Percentiles rank a stretch among this genome's conserved stretches.
These are phyloP conservation scores for Vulpes vulpes DNA, from an alignment of 2,113 vertebrate genomes.

Conservation along the genomic window DNA sequence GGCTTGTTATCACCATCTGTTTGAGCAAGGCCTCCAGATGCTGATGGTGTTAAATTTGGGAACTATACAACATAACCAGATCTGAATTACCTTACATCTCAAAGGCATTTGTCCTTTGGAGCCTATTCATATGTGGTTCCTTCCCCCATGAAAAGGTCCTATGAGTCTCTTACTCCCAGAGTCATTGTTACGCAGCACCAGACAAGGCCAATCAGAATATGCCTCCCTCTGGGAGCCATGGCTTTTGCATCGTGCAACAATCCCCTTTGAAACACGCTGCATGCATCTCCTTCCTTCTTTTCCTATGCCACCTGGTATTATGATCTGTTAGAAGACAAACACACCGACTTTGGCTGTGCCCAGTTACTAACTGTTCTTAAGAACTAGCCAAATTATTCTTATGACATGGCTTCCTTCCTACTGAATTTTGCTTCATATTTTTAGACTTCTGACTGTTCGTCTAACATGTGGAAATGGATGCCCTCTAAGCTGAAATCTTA, in stretches of 20 bases:
- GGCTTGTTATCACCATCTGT: not conserved
- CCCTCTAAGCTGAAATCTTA: constrained; percentile 6
- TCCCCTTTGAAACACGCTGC: not conserved
- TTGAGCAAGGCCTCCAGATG: not conserved
- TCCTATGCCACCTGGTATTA: constrained; percentile 63
- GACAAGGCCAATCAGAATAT: constrained; percentile 13
- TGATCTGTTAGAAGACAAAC: constrained; percentile 78
- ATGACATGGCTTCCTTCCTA: constrained; percentile 63
- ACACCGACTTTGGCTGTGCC: constrained; percentile 59
- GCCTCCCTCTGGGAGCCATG: not conserved
- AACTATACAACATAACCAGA: not conserved
- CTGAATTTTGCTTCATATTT: constrained; percentile 62
- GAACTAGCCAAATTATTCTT: constrained; percentile 74
- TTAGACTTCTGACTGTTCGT: constrained; percentile 51
- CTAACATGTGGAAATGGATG: constrained; percentile 17
- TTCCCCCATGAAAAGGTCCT: not conserved
- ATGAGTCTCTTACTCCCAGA: not conserved
- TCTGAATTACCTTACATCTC: not conserved
- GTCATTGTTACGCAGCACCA: not conserved
- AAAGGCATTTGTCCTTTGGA: not conserved
- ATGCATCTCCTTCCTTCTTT: not conserved
- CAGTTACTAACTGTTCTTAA: constrained; percentile 75
- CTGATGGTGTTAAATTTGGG: not conserved
- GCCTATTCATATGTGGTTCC: not conserved
- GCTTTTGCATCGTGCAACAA: constrained; percentile 53